Evolutionary conservation across 2,797 vertebrate genomes (phyloP), one percentile per base, ranked within the genome.

Genomic region (Tenualosa ilisha): DNA sequence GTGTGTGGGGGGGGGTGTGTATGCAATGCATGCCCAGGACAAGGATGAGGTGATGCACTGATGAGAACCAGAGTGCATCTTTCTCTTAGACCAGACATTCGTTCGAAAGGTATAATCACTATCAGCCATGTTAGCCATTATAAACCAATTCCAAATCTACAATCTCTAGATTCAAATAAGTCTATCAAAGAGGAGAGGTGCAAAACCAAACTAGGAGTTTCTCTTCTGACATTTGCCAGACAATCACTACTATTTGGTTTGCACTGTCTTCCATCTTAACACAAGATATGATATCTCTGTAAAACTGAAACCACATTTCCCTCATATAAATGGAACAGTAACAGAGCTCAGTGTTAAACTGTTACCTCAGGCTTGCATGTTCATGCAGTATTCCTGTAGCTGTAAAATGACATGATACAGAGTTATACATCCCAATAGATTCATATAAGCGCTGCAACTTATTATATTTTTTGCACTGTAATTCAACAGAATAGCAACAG

Each of bases 1-100:
- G 72, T 79, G 37, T 79, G 72, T 79, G 24, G 37, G 63, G 31
- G 65, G 40, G 65, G 40, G 72, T 79, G 72, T 43, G 72, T 79
- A 3, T 75, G 68, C 22, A 24, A 37, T 79, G 37, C 72, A 46
- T n/a, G 37, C 40, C 13, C 13, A 26, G 65, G 26, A 17, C 31
- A 72, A 72, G 31, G 65, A 72, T 37, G 26, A 37, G 65, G 65
- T 72, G 65, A 72, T 40, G 26, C 31, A 72, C 31, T 72, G 26
- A 79, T 79, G 72, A 9, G 72, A 43, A 9, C 6, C 26, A 43
- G 15, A 9, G 72, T 46, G 72, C 37, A 46, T 79, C 5, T 79
- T 15, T 79, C 37, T 46, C 12, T 75, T 6, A 31, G 65, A 31
- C 11, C 26, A 37, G 68, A 20, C 40, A 17, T 75, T 31, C 37